A percentile compares a stretch with the other conserved stretches of the same genome.
Evolutionary conservation across 2,113 vertebrate species (phyloP).

Genomic region (Atractosteus spatula): DNA sequence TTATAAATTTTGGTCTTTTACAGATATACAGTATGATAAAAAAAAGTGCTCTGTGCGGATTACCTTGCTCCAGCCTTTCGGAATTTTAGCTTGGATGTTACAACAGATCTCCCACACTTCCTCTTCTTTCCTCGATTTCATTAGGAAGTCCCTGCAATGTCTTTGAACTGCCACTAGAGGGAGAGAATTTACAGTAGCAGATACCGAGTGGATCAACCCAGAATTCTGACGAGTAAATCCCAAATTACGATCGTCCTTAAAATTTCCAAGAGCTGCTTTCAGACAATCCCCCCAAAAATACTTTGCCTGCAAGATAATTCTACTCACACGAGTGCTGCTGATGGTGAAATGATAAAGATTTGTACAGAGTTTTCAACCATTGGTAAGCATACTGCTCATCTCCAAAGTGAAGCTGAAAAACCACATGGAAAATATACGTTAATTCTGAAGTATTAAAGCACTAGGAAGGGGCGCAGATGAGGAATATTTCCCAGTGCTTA

Average conservation of each 20-base stretch:
- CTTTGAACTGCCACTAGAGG: slow-evolving; percentile 2
- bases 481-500: slow-evolving; percentile 2
- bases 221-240: no score
- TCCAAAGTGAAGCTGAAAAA: slow-evolving; percentile 10
- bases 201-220: no score
- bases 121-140: neutral
- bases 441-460: neutral
- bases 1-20: neutral
- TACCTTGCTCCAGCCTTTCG: slow-evolving; percentile 29
- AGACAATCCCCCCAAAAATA: no score
- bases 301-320: no score
- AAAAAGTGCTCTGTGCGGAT: neutral
- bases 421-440: neutral
- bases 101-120: slow-evolving; percentile 22
- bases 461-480: neutral
- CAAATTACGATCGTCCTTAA: no score
- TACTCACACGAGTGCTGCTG: neutral
- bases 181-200: neutral
- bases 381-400: slow-evolving; percentile 2
- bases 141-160: neutral
- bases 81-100: slow-evolving; percentile 23
- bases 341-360: neutral
- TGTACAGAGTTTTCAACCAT: neutral
- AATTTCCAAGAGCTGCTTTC: no score
- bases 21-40: neutral